Evolutionary conservation across 2,113 vertebrate genomes (phyloP).

Genomic region (Gobio gobio): DNA sequence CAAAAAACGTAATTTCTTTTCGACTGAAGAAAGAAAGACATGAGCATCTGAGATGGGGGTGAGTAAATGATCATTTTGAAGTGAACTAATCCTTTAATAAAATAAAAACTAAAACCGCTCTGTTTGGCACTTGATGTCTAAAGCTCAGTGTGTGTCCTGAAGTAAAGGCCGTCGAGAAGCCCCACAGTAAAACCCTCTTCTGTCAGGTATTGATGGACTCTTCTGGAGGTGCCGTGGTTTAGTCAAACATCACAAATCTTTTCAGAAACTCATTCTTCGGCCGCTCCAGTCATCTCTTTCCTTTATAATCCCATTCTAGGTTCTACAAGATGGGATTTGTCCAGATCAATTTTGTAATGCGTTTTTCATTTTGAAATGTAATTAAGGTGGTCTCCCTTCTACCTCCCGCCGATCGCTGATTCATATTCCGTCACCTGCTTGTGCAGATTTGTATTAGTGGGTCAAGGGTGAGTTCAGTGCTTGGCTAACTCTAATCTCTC

Average conservation of each 20-base stretch:
- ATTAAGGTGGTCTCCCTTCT: constrained; percentile 65
- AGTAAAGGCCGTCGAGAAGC: background rate
- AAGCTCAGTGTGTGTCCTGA: background rate
- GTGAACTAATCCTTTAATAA: too few relatives aligned
- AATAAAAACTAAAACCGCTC: too few relatives aligned
- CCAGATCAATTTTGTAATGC: constrained; percentile 70
- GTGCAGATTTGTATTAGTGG: constrained; percentile 73
- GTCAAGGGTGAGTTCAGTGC: constrained; percentile 71
- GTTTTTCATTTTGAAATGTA: constrained; percentile 73
- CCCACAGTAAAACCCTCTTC: background rate
- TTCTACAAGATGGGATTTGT: constrained; percentile 71
- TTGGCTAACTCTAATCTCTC: constrained; percentile 64
- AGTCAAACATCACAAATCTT: constrained; percentile 16
- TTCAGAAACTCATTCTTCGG: background rate
- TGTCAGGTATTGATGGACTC: constrained; percentile 8
- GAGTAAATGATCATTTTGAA: too few relatives aligned
- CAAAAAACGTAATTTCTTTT: too few relatives aligned
- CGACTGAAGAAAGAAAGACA: too few relatives aligned
- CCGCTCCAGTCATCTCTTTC: background rate
- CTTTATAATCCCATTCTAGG: constrained; percentile 62
- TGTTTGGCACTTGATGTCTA: background rate
- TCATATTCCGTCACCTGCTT: constrained; percentile 66
- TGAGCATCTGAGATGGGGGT: too few relatives aligned
- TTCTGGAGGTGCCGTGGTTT: background rate
- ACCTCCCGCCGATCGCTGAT: constrained; percentile 62